Base-by-base conservation (phyloP, 2,888 invertebrate species). In the Craniophora ligustri region DNA sequence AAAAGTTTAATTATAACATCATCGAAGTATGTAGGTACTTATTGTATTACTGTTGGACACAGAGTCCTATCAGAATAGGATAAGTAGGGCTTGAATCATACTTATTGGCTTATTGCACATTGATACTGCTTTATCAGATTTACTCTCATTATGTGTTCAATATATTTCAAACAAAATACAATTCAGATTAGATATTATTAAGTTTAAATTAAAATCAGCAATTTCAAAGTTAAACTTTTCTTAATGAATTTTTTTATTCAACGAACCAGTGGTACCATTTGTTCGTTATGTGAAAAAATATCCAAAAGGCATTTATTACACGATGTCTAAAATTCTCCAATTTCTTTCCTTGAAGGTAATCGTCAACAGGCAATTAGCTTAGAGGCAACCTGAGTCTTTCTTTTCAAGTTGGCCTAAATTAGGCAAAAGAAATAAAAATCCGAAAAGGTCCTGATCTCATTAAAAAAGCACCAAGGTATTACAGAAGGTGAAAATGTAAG, bases 331-430 rank as follows among this genome's bases (percentile, higher is more conserved):
- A 40, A 61, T 21, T 41, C 40, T 62, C 31, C 16, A 32, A 46
- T 62, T 63, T 42, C 28, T 39, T 48, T 34, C 14, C 34, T 49
- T 32, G 39, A 45, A 34, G 18, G 46, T 53, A 53, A 55, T 44
- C 48, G 41, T 66, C 49, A 59, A 66, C 49, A 49, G 56, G 61
- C 46, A 60, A 66, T 66, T 61, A 55, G 38, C 34, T 42, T 23
- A 34, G 42, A 55, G 31, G 39, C 10, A 55, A 46, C 49, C 46
- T 40, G 42, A 44, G 61, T 40, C 45, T 44, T 49, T 49, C 55
- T 36, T 60, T 45, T 23, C 21, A 50, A 49, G 40, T 42, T 46
- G 34, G 31, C 19, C 40, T 39, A 44, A 64, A 64, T 64, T 66
- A 66, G 31, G 35, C 28, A 28, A 23, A 61, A 50, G 35, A 30